Conservation (phyloP, 2,888 invertebrate genomes). For the Hedychridium roseum region DNA sequence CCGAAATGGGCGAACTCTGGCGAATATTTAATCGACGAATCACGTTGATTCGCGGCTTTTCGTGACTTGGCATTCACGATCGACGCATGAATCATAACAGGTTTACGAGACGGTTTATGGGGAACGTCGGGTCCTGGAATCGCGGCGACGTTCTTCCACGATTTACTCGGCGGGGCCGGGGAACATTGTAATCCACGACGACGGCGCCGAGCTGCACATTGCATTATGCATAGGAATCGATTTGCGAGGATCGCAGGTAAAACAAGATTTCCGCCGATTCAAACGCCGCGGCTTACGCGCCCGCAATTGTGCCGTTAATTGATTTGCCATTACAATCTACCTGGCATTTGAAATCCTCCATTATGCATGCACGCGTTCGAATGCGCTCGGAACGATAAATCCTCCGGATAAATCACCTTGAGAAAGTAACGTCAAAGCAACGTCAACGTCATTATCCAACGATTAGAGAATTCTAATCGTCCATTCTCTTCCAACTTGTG, state of each 20-base stretch:
- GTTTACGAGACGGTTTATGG: conserved; percentile 9
- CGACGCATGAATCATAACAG: conserved; percentile 7
- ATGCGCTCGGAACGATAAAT: conserved; percentile 20
- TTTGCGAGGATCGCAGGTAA: neutral
- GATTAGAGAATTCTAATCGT: too few species aligned
- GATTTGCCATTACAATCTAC: conserved; percentile 15
- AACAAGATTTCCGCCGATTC: neutral
- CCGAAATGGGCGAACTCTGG: too few species aligned
- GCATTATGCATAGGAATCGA: conserved; percentile 24
- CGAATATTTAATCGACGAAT: too few species aligned
- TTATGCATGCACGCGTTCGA: conserved; percentile 13
- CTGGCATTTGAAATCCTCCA: conserved; percentile 11
- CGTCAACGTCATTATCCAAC: too few species aligned
- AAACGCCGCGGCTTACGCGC: neutral
- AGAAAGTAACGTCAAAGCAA: too few species aligned
- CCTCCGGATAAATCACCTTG: too few species aligned
- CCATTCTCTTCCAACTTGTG: too few species aligned
- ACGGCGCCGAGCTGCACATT: conserved; percentile 2
- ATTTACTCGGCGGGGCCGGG: neutral
- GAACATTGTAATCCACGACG: conserved; percentile 10
- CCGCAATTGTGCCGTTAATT: conserved; percentile 3
- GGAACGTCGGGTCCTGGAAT: neutral
- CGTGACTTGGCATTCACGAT: conserved; percentile 8
- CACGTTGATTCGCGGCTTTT: conserved; percentile 9
- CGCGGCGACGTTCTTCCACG: conserved; percentile 3